phyloP scores from a whole-genome alignment of 2,113 vertebrate genomes.

The Oxyura jamaicensis region DNA sequence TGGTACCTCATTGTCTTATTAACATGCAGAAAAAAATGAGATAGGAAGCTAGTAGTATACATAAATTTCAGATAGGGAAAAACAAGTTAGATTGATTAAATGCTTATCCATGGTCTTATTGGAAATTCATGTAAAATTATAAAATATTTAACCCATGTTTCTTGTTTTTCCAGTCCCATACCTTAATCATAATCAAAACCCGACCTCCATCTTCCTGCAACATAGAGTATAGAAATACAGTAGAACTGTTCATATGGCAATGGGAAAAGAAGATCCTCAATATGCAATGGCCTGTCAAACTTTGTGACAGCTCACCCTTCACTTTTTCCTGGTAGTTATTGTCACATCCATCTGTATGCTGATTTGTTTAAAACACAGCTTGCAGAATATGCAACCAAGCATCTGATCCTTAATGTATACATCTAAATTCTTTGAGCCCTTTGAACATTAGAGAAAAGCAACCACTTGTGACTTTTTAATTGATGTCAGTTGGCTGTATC shows the following conservation, averaged over 20 bases:
- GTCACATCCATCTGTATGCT: conserved; percentile 55
- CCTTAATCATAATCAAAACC: neutral
- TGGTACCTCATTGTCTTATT: neutral
- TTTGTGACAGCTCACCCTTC: conserved; percentile 31
- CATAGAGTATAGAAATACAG: neutral
- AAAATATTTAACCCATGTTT: neutral
- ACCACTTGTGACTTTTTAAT: conserved; percentile 73
- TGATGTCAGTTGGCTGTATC: conserved; percentile 63
- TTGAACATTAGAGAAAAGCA: conserved; percentile 60
- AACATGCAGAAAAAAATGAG: neutral
- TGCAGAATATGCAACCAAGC: conserved; percentile 45
- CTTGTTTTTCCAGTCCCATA: neutral
- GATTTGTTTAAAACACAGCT: conserved; percentile 55
- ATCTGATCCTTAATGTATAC: conserved; percentile 66
- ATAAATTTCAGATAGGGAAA: neutral
- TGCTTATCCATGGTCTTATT: neutral
- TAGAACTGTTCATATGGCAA: neutral
- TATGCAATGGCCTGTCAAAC: conserved; percentile 30
- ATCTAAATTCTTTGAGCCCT: conserved; percentile 51
- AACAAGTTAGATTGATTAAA: neutral
- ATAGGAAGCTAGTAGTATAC: neutral
- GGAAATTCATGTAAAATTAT: neutral
- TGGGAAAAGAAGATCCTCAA: neutral
- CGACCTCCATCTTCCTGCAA: neutral
- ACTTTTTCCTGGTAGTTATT: conserved; percentile 34